These are phyloP conservation scores for Gallinago paraguaiae DNA, from an alignment of 2,113 vertebrate genomes.

Conservation along the genomic window DNA sequence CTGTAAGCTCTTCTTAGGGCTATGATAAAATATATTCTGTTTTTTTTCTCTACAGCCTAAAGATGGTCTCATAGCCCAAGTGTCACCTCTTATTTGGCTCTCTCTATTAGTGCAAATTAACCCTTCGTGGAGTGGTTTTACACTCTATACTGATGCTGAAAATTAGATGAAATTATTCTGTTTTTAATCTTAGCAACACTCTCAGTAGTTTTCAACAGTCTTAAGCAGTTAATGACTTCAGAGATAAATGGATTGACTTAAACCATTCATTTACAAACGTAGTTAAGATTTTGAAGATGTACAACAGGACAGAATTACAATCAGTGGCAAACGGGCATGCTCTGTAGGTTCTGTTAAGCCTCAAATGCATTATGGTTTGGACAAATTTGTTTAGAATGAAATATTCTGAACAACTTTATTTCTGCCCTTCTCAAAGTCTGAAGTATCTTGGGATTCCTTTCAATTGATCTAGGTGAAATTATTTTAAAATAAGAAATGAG, in stretches of 20 bases:
- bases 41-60: background rate
- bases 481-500: background rate
- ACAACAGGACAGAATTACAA: background rate
- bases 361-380: background rate
- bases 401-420: background rate
- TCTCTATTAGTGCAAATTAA: conserved; percentile 10
- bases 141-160: background rate
- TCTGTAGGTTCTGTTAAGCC: background rate
- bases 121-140: conserved; percentile 30
- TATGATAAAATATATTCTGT: background rate
- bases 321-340: background rate
- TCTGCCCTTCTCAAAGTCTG: background rate
- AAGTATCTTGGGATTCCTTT: background rate
- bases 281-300: background rate
- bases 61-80: background rate
- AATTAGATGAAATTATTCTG: background rate
- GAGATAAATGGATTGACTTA: background rate
- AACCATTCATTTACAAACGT: background rate
- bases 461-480: background rate
- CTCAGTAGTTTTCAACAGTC: background rate
- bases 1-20: conserved; percentile 18
- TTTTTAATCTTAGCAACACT: background rate
- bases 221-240: conserved; percentile 5
- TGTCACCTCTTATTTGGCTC: background rate
- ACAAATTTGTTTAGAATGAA: background rate